Conservation (phyloP, 2,113 vertebrate genomes). For the Channa argus region DNA sequence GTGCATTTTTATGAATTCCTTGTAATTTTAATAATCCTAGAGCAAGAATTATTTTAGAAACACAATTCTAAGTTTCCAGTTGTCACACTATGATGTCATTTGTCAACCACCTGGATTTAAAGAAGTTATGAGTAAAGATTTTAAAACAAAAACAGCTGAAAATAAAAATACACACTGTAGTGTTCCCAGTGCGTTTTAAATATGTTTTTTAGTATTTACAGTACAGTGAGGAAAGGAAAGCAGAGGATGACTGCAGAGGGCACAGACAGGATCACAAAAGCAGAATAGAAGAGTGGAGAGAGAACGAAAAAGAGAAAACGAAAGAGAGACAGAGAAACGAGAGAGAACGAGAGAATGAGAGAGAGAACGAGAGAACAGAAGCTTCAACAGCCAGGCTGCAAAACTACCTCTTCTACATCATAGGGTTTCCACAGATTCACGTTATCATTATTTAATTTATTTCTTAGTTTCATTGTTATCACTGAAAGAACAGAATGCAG, state of each 20-base stretch:
- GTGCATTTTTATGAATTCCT: background rate
- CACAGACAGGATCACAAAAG: conserved; percentile 2
- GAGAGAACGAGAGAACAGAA: no score
- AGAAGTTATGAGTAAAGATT: no score
- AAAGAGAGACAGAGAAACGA: background rate
- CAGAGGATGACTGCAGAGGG: background rate
- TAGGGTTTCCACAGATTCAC: background rate
- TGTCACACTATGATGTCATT: background rate
- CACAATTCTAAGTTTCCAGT: background rate
- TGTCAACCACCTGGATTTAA: background rate
- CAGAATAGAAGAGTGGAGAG: conserved; percentile 5
- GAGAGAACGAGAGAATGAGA: background rate
- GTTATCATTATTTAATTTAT: background rate
- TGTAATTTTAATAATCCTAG: no score
- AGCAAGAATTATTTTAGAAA: no score
- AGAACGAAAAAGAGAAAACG: conserved; percentile 6
- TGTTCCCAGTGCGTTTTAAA: no score
- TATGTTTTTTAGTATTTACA: background rate
- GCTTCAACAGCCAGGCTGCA: no score
- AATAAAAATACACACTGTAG: no score
- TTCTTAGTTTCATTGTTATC: background rate
- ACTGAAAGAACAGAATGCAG: background rate
- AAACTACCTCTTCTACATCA: conserved; percentile 3
- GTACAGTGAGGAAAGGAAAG: background rate
- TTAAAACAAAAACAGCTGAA: no score